phyloP scores from a whole-genome alignment of 2,888 invertebrate genomes.

The Calliscelio sp. region DNA sequence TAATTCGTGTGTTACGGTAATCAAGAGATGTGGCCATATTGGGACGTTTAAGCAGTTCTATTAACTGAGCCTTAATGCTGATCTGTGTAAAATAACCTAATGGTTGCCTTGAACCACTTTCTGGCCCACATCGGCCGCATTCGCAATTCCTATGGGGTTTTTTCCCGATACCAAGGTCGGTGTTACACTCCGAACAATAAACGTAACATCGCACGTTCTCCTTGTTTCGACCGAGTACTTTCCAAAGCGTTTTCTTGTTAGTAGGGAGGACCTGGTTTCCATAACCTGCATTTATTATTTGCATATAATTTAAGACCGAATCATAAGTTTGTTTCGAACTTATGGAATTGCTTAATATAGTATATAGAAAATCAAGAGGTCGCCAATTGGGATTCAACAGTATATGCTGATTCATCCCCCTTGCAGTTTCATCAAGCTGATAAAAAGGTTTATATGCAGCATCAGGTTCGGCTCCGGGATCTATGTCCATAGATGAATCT shows the following conservation, averaged over 20 bases:
- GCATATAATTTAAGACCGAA: not conserved
- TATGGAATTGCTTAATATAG: not conserved
- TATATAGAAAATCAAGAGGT: slow-evolving; percentile 21
- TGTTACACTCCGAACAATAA: slow-evolving; percentile 21
- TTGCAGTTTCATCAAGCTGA: not conserved
- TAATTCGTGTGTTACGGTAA: slow-evolving; percentile 20
- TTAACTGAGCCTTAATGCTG: slow-evolving; percentile 23
- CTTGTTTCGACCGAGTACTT: not conserved
- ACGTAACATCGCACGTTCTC: slow-evolving; percentile 9
- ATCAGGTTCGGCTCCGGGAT: not conserved
- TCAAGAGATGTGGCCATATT: slow-evolving; percentile 15
- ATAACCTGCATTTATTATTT: slow-evolving; percentile 19
- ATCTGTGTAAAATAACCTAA: slow-evolving; percentile 22
- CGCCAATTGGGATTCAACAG: slow-evolving; percentile 5
- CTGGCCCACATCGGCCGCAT: slow-evolving; percentile 9
- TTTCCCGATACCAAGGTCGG: slow-evolving; percentile 1
- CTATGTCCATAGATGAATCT: slow-evolving; percentile 13
- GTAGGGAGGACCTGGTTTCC: not conserved
- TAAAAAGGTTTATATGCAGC: slow-evolving; percentile 20
- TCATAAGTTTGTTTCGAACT: slow-evolving; percentile 14
- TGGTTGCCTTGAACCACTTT: slow-evolving; percentile 1
- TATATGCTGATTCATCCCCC: slow-evolving; percentile 3
- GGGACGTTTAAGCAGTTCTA: slow-evolving; percentile 13
- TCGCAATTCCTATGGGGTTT: slow-evolving; percentile 10
- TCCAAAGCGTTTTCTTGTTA: slow-evolving; percentile 10